These are phyloP conservation scores for Tetranychus piercei DNA, from an alignment of 2,888 invertebrate species.

Conservation along the genomic window DNA sequence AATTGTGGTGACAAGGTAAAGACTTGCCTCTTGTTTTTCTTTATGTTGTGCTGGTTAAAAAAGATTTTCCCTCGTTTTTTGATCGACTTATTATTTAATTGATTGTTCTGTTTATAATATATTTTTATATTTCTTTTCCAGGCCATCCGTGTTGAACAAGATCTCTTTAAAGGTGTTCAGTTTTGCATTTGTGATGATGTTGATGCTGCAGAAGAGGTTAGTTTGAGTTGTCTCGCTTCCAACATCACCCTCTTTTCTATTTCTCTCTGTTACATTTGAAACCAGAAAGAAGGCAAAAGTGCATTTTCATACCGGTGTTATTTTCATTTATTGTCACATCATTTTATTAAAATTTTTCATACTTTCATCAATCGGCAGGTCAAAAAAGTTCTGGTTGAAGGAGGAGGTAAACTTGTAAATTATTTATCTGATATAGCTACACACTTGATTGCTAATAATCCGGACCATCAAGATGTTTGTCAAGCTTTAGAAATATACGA, in stretches of 20 bases:
- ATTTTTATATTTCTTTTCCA: not conserved
- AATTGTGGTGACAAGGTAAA: not conserved
- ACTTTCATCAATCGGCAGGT: conserved; percentile 14
- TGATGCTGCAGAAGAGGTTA: conserved; percentile 24
- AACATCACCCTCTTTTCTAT: conserved; percentile 1
- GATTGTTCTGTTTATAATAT: not conserved
- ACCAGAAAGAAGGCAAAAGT: too few species aligned
- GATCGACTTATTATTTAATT: not conserved
- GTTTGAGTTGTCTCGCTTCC: not conserved
- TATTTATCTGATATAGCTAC: conserved; percentile 82
- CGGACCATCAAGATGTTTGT: conserved; percentile 62
- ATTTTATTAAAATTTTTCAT: too few species aligned
- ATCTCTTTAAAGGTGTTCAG: conserved; percentile 26
- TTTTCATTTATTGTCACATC: not conserved
- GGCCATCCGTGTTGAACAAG: conserved; percentile 4
- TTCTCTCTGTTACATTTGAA: not conserved
- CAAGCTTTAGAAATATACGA: conserved; percentile 84
- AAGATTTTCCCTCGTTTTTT: not conserved
- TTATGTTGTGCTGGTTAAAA: not conserved
- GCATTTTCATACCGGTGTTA: too few species aligned
- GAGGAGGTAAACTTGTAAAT: conserved; percentile 65
- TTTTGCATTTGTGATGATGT: conserved; percentile 26
- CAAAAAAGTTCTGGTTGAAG: conserved; percentile 24
- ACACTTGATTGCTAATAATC: conserved; percentile 72
- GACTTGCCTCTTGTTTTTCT: not conserved